phyloP scores from a whole-genome alignment of 2,888 invertebrate species.

The Eucera pruinosa region DNA sequence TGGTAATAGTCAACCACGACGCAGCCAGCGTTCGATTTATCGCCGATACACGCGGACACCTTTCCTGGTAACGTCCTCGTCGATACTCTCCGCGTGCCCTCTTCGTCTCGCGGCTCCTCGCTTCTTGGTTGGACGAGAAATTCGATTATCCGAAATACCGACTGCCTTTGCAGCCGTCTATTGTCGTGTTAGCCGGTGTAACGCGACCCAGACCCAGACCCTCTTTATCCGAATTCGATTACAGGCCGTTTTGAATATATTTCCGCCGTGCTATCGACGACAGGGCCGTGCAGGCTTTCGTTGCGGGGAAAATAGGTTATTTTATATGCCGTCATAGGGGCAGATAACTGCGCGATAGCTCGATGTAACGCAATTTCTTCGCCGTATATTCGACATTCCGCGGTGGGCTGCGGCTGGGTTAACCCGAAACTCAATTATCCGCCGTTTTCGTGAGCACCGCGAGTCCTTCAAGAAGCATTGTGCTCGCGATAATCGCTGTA shows the following conservation, averaged over 20 bases:
- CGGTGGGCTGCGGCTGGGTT: background rate
- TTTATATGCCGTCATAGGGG: conserved; percentile 37
- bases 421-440: conserved; percentile 11
- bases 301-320: conserved; percentile 18
- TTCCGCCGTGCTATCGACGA: background rate
- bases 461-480: background rate
- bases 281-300: background rate
- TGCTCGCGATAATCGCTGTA: background rate
- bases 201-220: background rate
- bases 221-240: conserved; percentile 40
- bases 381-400: background rate
- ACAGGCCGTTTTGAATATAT: conserved; percentile 41
- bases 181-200: conserved; percentile 34
- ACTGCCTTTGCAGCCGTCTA: conserved; percentile 24
- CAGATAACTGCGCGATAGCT: conserved; percentile 27
- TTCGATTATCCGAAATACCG: conserved; percentile 34
- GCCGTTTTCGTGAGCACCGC: background rate
- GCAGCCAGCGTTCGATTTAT: conserved; percentile 28
- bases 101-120: background rate
- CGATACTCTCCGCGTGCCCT: conserved; percentile 15
- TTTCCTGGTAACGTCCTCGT: background rate
- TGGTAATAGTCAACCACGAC: conserved; percentile 16
- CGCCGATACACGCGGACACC: conserved; percentile 42
- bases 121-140: conserved; percentile 26
- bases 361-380: conserved; percentile 21